Evolutionary conservation across 2,113 vertebrate species (phyloP), one percentile per base, ranked within the genome.

Genomic region (Cyrtonyx montezumae): DNA sequence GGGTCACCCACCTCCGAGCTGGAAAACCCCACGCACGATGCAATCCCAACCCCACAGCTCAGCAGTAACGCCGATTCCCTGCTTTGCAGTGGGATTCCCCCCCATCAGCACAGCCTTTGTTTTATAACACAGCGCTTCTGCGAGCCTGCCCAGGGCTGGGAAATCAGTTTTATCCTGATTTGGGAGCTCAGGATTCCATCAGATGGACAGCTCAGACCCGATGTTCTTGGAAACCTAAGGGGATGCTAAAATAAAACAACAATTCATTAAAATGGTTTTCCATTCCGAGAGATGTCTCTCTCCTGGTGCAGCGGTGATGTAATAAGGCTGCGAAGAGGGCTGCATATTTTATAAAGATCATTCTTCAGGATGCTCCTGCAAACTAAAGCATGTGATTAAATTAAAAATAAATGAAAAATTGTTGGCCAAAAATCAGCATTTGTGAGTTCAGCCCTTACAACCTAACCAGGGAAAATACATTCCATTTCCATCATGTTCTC

Each of bases 191-290:
- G 11, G 61, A 90, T 95, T 71, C 93, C 88, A 91, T 84, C 62
- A 93, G 85, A 91, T 2, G 13, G 87, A 58, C 23, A 13, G 37
- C 59, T 90, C 74, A 45, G 86, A 77, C 78, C 14, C 1, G 79
- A 85, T 70, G 68, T 91, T 88, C 85, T 79, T 81, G 65, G 55
- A 89, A 93, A 93, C 66, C 67, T 88, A 85, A 74, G 87, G 74
- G 70, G 84, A 92, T 93, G 86, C 56, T 86, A 88, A 91, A 94
- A 96, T 95, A 95, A 95, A 93, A 86, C 85, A 93, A 79, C 88
- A 88, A 91, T 91, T 95, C 93, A 93, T 96, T 97, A 94, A 87
- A 76, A 94, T 18, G 68, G 88, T 82, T 89, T 97, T 94, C 84
- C 91, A 84, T 93, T 95, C 86, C 56, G n/a, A 88, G 77, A 88